Evolutionary conservation across 2,113 vertebrate species (phyloP).

Genomic region (mouse (Mus musculus)): DNA sequence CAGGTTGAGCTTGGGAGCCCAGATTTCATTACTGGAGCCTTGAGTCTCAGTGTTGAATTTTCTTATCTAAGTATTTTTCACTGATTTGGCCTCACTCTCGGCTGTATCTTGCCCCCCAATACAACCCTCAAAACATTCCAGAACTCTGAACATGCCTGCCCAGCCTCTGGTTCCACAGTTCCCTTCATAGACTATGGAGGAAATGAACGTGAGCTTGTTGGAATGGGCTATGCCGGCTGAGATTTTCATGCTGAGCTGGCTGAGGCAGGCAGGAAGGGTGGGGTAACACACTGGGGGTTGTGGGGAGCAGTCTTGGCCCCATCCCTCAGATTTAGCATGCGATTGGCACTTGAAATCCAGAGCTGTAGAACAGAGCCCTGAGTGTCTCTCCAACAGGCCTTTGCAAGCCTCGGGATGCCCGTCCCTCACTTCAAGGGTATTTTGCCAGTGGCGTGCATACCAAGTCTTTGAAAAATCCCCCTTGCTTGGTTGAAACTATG

Average conservation of each 20-base stretch:
- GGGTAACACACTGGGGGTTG: neutral
- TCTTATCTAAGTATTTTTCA: neutral
- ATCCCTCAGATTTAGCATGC: neutral
- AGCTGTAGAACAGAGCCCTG: neutral
- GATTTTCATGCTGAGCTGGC: neutral
- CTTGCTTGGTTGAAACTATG: constrained; percentile 64
- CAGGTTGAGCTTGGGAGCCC: neutral
- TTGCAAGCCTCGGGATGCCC: constrained; percentile 74
- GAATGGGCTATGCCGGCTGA: neutral
- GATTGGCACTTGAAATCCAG: constrained; percentile 7
- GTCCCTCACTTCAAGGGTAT: constrained; percentile 44
- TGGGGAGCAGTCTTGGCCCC: constrained; percentile 22
- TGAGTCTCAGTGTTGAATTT: neutral
- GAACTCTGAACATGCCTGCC: neutral
- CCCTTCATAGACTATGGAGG: neutral
- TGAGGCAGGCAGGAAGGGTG: constrained; percentile 40
- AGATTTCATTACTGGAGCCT: neutral
- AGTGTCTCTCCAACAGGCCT: constrained; percentile 69
- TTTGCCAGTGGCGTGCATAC: constrained; percentile 75
- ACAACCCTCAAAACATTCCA: neutral
- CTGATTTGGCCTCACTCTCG: neutral
- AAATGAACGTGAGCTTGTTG: neutral
- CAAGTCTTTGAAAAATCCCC: constrained; percentile 73
- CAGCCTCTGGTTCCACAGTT: neutral
- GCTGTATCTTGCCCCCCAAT: neutral